Conservation (phyloP, 2,113 vertebrate species). For the Solea senegalensis region DNA sequence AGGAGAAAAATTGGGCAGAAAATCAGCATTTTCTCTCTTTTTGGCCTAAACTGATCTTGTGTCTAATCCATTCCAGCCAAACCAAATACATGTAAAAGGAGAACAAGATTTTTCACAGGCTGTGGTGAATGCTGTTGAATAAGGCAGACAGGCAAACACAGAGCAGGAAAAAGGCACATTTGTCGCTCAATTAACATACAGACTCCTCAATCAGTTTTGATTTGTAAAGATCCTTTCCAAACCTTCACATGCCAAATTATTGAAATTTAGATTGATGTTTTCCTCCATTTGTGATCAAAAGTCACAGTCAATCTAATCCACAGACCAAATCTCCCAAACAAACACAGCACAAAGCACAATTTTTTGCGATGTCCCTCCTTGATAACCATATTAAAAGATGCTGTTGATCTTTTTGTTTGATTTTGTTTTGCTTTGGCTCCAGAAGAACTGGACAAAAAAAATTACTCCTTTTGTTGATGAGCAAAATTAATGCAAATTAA, state of each 20-base stretch:
- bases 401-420: slow-evolving; percentile 78
- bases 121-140: slow-evolving; percentile 60
- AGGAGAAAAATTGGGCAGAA: slow-evolving; percentile 56
- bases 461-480: slow-evolving; percentile 73
- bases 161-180: slow-evolving; percentile 65
- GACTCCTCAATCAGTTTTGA: slow-evolving; percentile 67
- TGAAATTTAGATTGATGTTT: slow-evolving; percentile 71
- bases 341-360: slow-evolving; percentile 70
- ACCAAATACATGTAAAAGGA: slow-evolving; percentile 66
- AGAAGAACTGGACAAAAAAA: slow-evolving; percentile 71
- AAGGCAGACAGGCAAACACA: slow-evolving; percentile 67
- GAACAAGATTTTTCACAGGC: slow-evolving; percentile 74
- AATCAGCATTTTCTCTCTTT: slow-evolving; percentile 45
- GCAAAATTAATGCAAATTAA: slow-evolving; percentile 85
- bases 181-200: slow-evolving; percentile 65
- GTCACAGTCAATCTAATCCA: slow-evolving; percentile 44
- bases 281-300: slow-evolving; percentile 64
- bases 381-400: slow-evolving; percentile 71
- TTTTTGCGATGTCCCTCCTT: slow-evolving; percentile 69
- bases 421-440: slow-evolving; percentile 68
- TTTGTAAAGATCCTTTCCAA: slow-evolving; percentile 65
- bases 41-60: slow-evolving; percentile 55
- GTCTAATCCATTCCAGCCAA: slow-evolving; percentile 69
- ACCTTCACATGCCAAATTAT: slow-evolving; percentile 71
- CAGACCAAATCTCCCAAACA: slow-evolving; percentile 73